These are phyloP conservation scores for Polydrusus tereticollis DNA, from an alignment of 2,888 invertebrate species.

Conservation along the genomic window DNA sequence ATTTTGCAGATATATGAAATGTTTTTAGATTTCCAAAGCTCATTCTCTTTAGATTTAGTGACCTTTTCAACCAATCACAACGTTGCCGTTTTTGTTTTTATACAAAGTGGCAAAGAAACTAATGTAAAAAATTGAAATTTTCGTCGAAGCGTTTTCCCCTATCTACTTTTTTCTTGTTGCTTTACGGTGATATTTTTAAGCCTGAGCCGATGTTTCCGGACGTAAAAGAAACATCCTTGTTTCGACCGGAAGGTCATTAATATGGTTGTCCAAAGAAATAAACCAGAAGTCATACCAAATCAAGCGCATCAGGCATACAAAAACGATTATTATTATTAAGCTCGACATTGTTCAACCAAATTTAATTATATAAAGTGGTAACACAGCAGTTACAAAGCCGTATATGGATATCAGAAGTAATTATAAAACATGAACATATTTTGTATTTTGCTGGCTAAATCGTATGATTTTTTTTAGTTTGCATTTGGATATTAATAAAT, in stretches of 20 bases:
- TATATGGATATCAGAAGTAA: background rate
- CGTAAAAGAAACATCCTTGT: background rate
- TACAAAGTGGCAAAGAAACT: too few relatives aligned
- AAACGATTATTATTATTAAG: background rate
- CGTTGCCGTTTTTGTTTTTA: too few relatives aligned
- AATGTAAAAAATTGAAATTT: too few relatives aligned
- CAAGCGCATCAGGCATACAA: background rate
- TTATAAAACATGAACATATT: slow-evolving; percentile 1
- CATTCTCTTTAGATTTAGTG: too few relatives aligned
- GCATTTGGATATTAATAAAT: background rate
- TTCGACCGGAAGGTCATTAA: background rate
- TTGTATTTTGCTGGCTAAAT: background rate
- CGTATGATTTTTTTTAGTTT: background rate
- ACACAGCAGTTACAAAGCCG: background rate
- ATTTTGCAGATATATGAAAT: too few relatives aligned
- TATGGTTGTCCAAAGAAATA: background rate
- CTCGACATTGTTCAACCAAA: background rate
- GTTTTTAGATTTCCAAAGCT: too few relatives aligned
- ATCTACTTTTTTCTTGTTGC: too few relatives aligned
- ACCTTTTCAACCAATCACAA: too few relatives aligned
- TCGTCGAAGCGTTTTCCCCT: too few relatives aligned
- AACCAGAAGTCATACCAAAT: slow-evolving; percentile 1
- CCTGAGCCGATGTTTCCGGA: too few relatives aligned
- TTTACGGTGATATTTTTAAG: too few relatives aligned
- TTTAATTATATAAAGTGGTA: background rate